A percentile compares a stretch with the other conserved stretches of the same genome.
phyloP scores from a whole-genome alignment of 2,113 vertebrate genomes.

The Petroica traversi region DNA sequence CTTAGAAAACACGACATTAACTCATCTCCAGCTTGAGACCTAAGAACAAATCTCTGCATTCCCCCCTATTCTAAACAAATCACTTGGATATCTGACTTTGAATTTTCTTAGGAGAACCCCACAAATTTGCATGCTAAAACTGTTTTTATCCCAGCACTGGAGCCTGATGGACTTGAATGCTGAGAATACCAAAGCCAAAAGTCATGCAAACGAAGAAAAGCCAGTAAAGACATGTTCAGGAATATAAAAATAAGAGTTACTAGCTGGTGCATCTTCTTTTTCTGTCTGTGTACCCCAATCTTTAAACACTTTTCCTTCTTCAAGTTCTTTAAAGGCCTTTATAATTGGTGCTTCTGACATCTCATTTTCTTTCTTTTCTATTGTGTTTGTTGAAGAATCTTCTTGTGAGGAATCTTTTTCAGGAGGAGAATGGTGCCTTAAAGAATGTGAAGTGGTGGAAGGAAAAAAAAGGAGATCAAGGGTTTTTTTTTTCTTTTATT shows the following conservation, averaged over 20 bases:
- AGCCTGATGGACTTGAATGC: neutral
- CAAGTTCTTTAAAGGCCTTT: slow-evolving; percentile 88
- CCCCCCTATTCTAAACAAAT: neutral
- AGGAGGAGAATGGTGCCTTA: slow-evolving; percentile 73
- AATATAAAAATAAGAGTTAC: slow-evolving; percentile 59
- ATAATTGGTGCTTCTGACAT: slow-evolving; percentile 81
- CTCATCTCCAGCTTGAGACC: neutral
- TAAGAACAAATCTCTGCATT: neutral
- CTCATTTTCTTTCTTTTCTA: slow-evolving; percentile 70
- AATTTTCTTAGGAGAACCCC: neutral
- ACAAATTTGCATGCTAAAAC: neutral
- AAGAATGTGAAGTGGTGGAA: neutral
- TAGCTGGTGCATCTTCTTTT: slow-evolving; percentile 66
- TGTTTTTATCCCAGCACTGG: neutral
- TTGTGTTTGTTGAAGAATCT: slow-evolving; percentile 44
- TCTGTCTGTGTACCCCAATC: slow-evolving; percentile 79
- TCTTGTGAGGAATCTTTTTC: slow-evolving; percentile 72
- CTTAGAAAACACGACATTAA: neutral
- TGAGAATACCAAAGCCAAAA: neutral
- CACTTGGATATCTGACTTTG: neutral
- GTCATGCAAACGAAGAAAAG: neutral
- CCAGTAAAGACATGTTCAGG: neutral
- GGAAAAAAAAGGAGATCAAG: neutral
- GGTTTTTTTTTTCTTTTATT: neutral
- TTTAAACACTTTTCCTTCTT: slow-evolving; percentile 85